Evolutionary conservation across 2,797 vertebrate species (phyloP).

Genomic region (Coregonus ussuriensis): DNA sequence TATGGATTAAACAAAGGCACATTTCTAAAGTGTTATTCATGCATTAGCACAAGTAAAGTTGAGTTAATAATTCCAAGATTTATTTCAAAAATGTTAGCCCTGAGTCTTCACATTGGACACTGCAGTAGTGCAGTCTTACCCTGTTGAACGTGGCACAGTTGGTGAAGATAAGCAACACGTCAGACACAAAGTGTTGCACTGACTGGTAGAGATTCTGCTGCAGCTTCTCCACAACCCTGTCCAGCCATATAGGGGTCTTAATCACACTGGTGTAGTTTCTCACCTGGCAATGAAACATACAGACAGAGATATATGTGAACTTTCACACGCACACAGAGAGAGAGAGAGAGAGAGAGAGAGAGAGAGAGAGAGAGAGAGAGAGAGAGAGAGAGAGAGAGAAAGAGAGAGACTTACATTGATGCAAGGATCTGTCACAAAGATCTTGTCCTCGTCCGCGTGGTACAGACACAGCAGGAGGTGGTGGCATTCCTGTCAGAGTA

Average conservation of each 20-base stretch:
- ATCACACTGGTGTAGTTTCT: slow-evolving; percentile 12
- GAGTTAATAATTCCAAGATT: too few species aligned
- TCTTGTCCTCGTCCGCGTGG: slow-evolving; percentile 44
- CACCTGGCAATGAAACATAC: slow-evolving; percentile 29
- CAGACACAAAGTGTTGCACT: slow-evolving; percentile 35
- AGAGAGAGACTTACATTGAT: slow-evolving; percentile 39
- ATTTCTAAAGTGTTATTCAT: neutral
- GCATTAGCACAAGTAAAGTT: neutral
- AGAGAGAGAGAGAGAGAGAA: too few species aligned
- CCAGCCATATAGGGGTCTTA: slow-evolving; percentile 48
- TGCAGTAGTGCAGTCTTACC: slow-evolving; percentile 24
- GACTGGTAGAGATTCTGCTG: slow-evolving; percentile 24
- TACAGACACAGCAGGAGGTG: slow-evolving; percentile 58
- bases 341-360: too few species aligned
- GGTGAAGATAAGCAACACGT: slow-evolving; percentile 42
- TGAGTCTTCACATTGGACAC: neutral
- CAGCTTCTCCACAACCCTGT: slow-evolving; percentile 42
- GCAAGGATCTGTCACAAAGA: slow-evolving; percentile 36
- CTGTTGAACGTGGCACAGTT: slow-evolving; percentile 45
- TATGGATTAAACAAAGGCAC: neutral
- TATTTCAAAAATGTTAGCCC: too few species aligned
- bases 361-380: too few species aligned
- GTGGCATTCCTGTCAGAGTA: slow-evolving; percentile 50
- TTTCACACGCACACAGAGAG: too few species aligned
- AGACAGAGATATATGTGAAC: neutral